Conservation (phyloP, 1,140 invertebrate genomes). For the Drosophila takahashii region DNA sequence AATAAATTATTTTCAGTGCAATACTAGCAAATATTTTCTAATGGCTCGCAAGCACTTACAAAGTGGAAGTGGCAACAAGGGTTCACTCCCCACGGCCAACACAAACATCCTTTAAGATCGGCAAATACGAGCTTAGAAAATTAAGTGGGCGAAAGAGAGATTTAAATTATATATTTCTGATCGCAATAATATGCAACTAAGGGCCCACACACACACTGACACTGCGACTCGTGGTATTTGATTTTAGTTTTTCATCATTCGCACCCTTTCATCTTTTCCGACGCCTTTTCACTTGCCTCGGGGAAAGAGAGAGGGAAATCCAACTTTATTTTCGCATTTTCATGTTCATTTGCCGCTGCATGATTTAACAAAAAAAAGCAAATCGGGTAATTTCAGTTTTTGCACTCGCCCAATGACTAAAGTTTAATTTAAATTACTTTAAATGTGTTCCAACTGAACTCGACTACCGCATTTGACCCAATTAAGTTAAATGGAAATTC, state of each 20-base stretch:
- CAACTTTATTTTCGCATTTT: slow-evolving; percentile 35
- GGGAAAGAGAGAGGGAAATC: slow-evolving; percentile 35
- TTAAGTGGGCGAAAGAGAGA: slow-evolving; percentile 20
- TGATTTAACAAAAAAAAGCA: slow-evolving; percentile 44
- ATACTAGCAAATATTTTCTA: slow-evolving; percentile 34
- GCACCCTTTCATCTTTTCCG: slow-evolving; percentile 70
- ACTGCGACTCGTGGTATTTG: slow-evolving; percentile 34
- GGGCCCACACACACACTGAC: slow-evolving; percentile 13
- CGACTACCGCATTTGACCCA: slow-evolving; percentile 26
- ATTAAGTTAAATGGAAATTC: slow-evolving; percentile 45
- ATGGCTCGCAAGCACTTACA: slow-evolving; percentile 16
- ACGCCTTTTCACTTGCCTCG: slow-evolving; percentile 65
- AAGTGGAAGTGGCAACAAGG: slow-evolving; percentile 46
- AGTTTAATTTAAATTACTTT: slow-evolving; percentile 35
- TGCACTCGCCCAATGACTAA: slow-evolving; percentile 40
- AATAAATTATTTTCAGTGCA: slow-evolving; percentile 7
- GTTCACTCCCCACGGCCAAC: slow-evolving; percentile 27
- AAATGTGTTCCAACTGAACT: slow-evolving; percentile 21
- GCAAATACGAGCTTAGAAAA: slow-evolving; percentile 25
- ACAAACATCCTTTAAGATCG: slow-evolving; percentile 46
- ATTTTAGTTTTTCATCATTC: slow-evolving; percentile 58
- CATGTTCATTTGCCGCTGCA: slow-evolving; percentile 41
- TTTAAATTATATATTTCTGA: slow-evolving; percentile 31
- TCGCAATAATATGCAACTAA: slow-evolving; percentile 16
- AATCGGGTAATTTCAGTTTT: slow-evolving; percentile 48